A percentile compares a stretch with the other conserved stretches of the same genome.
Conservation (phyloP, 1,140 invertebrate species). For the Drosophila parabipectinata region DNA sequence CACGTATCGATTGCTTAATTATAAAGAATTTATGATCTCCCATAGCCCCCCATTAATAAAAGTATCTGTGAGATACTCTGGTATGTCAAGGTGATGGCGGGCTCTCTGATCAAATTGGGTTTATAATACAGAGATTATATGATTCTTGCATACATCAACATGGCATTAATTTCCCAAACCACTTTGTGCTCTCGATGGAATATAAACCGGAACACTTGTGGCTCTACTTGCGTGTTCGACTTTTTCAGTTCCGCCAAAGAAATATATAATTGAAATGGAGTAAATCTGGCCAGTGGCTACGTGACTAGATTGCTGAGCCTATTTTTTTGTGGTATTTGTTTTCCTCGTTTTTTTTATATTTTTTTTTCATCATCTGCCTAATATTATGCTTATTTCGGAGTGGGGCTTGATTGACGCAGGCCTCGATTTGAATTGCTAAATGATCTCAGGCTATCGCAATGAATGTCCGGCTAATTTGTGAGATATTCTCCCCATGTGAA, state of each 20-base stretch:
- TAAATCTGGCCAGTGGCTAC: slow-evolving; percentile 32
- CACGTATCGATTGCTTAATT: slow-evolving; percentile 17
- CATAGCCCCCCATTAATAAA: slow-evolving; percentile 20
- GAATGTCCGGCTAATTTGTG: slow-evolving; percentile 62
- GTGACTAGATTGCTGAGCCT: slow-evolving; percentile 34
- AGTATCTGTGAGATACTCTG: slow-evolving; percentile 44
- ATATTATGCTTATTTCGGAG: slow-evolving; percentile 49
- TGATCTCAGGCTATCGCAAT: slow-evolving; percentile 40
- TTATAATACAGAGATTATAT: slow-evolving; percentile 61
- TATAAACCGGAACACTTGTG: slow-evolving; percentile 56
- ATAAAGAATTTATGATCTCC: slow-evolving; percentile 30
- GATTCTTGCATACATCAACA: slow-evolving; percentile 24
- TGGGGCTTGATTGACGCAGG: slow-evolving; percentile 62
- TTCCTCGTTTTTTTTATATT: no score
- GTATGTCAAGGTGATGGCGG: slow-evolving; percentile 75
- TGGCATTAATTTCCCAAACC: slow-evolving; percentile 41
- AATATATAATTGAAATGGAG: slow-evolving; percentile 56
- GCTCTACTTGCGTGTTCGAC: slow-evolving; percentile 52
- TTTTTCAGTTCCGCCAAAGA: slow-evolving; percentile 46
- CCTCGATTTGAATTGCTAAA: slow-evolving; percentile 74
- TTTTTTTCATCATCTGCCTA: slow-evolving; percentile 2
- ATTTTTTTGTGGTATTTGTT: slow-evolving; percentile 5
- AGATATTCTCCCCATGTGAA: slow-evolving; percentile 58
- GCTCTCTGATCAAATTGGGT: slow-evolving; percentile 49
- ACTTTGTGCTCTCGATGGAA: slow-evolving; percentile 21